Conservation (phyloP, 2,113 vertebrate species). For the Recurvirostra avosetta region DNA sequence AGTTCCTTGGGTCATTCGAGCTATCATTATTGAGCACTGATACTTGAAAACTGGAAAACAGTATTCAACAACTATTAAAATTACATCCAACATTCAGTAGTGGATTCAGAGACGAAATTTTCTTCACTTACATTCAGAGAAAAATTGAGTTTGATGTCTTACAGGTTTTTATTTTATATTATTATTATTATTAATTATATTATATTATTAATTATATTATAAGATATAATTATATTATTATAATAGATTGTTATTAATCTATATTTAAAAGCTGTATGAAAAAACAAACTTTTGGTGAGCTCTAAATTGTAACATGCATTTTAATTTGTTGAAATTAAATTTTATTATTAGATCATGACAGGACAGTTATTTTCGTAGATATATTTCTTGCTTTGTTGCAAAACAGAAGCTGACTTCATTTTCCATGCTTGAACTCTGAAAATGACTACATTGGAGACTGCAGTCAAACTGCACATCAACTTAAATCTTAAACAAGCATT, state of each 20-base stretch:
- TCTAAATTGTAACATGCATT: not conserved
- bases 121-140: not conserved
- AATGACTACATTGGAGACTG: not conserved
- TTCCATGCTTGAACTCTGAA: not conserved
- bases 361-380: not conserved
- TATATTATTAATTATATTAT: too few relatives aligned
- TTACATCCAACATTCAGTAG: not conserved
- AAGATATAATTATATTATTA: too few relatives aligned
- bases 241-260: not conserved
- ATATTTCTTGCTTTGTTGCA: not conserved
- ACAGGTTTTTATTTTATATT: not conserved
- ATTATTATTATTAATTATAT: too few relatives aligned
- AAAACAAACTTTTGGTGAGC: not conserved
- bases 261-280: not conserved
- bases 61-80: not conserved
- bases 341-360: not conserved
- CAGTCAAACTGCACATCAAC: not conserved
- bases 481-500: not conserved
- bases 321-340: not conserved
- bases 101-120: not conserved
- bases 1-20: not conserved
- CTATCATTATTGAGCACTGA: fast-evolving
- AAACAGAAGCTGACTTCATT: not conserved
- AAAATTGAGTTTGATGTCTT: not conserved
- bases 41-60: not conserved